Conservation (phyloP, 1,140 invertebrate genomes). For the Forficula auricularia region DNA sequence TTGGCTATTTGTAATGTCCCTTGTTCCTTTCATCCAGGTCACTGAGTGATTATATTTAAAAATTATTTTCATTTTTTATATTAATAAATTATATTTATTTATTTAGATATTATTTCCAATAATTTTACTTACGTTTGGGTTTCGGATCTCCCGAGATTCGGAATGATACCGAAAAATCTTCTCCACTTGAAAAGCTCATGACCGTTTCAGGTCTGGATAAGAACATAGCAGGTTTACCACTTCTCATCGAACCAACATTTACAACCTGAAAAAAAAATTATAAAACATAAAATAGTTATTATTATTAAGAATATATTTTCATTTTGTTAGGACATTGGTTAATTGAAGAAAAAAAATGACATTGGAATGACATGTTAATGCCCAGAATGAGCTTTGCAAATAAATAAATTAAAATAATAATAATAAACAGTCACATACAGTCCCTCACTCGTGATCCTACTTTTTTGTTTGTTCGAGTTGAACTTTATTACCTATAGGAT, state of each 20-base stretch:
- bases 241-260: conserved; percentile 33
- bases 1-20: conserved; percentile 59
- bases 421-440: too few species aligned
- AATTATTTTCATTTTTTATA: too few species aligned
- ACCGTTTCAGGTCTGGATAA: conserved; percentile 55
- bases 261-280: conserved; percentile 30
- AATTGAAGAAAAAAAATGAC: too few species aligned
- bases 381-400: conserved; percentile 17
- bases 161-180: conserved; percentile 64
- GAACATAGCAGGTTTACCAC: conserved; percentile 59
- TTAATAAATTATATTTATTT: neutral
- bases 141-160: conserved; percentile 60
- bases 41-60: conserved; percentile 34
- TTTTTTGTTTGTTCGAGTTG: too few species aligned
- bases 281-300: too few species aligned
- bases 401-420: too few species aligned
- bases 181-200: conserved; percentile 50
- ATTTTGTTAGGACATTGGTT: too few species aligned
- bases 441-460: too few species aligned
- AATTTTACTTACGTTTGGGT: conserved; percentile 46
- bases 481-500: too few species aligned
- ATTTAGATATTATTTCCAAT: neutral
- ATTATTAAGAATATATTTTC: too few species aligned
- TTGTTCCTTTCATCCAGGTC: conserved; percentile 66
- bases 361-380: conserved; percentile 1